Base-by-base conservation (phyloP, 2,888 invertebrate species). In the Mayetiola destructor region DNA sequence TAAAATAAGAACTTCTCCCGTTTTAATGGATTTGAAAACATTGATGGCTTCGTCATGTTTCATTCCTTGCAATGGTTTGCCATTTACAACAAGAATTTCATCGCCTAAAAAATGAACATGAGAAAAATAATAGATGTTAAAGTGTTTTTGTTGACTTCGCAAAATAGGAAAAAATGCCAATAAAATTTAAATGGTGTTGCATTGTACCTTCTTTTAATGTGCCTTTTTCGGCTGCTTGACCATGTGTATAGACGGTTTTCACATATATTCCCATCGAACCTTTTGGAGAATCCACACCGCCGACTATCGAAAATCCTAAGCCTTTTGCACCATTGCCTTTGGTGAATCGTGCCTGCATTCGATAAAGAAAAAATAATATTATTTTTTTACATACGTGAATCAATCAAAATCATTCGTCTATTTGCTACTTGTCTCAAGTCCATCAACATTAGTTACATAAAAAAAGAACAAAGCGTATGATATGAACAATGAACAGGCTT, bases 181-280 rank as follows among this genome's bases (percentile, higher is more conserved):
- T 10, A 35, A 56, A 58, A 29, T 2, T 55, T 8, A 36, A 55
- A 18, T n/a, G n/a, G 4, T 12, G 42, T 3, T 2, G 4, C 2
- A 12, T 48, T n/a, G 62, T 72, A 88, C 91, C 91, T 84, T 89
- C 88, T 75, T 80, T 80, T 27, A 91, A 76, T 61, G 80, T 76
- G 23, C 84, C 84, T 63, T 82, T 80, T 65, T 90, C 88, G 30
- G 88, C 85, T 12, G 90, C 88, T 69, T 90, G 86, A 5, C 92
- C 91, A 63, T 84, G 81, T 59, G 85, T 83, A 67, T 89, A 88
- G 61, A 92, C 84, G 23, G 88, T 87, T 71, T 90, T 88, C 20
- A 92, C 87, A 68, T 85, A 90, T 64, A 92, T 88, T 42, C 90
- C 90, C 81, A 90, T 87, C 64, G 82, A 84, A 1, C 89, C 90